Base-by-base conservation (phyloP, 2,888 invertebrate genomes). In the Amblyteles armatorius region DNA sequence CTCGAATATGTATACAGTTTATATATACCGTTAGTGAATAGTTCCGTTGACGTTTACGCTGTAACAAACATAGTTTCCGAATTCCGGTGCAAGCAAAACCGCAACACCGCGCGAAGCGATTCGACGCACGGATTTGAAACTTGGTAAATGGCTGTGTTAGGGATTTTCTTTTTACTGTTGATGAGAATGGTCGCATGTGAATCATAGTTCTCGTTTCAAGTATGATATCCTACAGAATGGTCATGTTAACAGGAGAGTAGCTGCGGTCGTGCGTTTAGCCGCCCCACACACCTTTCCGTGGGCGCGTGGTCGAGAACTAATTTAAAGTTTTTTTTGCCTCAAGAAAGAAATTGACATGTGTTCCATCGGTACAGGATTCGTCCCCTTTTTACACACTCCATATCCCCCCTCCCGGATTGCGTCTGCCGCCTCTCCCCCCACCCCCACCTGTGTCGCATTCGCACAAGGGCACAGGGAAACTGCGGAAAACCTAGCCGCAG, bases 61-160 rank as follows among this genome's bases (percentile, higher is more conserved):
- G 33, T 33, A 29, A 63, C 63, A 63, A 63, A 33, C 63, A 63
- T 5, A 63, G 29, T 57, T 63, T 63, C 3, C 63, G 33, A 63
- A 63, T 63, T 63, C 33, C 29, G n/a, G 3, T 33, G 26, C 63
- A 29, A 6, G 29, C 3, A 1, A 1, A n/a, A 63, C 16, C 63
- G 2, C 57, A 48, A 48, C 16, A 19, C 19, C 7, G 3, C 7
- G 7, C n/a, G 19, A 6, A 19, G 52, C 9, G 52, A 16, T 55
- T 55, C 9, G 7, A n/a, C 19, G 19, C 52, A 22, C n/a, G 52
- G 52, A 19, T 55, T 55, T 55, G 19, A 48, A 48, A 48, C 44
- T 48, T 16, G 3, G 44, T 48, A 5, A 48, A 48, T 40, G 16
- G 44, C 16, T 16, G 44, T 0, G 44, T 48, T 16, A 48, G 44